Evolutionary conservation across 2,113 vertebrate genomes (phyloP), one percentile per base, ranked within the genome.

Genomic region (Limnothrissa miodon): DNA sequence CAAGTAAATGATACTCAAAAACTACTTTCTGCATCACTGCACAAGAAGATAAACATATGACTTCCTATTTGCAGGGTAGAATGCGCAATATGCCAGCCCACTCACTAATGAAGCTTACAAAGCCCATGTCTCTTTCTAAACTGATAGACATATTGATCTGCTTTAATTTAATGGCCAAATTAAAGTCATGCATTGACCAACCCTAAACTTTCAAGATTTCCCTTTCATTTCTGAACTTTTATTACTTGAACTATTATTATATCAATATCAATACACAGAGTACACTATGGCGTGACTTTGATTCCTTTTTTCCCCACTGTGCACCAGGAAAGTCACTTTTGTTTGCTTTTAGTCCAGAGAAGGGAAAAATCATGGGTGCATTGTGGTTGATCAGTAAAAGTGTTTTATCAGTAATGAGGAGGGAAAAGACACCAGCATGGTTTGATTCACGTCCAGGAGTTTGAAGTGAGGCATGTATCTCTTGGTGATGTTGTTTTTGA

Each of bases 1-100:
- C 87, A 87, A 89, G 88, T 88, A 88, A 90, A 89, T 87, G 89
- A 90, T 89, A 90, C 89, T 87, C 90, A 86, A 78, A 87, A 78
- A 83, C 36, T 78, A 80, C 88, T 82, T 85, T 83, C 85, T 88
- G 87, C 84, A 85, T 84, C 82, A 84, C 80, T 84, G 82, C 62
- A 85, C 83, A 53, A 79, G 62, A 80, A 85, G 82, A 85, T 33
- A 86, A 85, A 78, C 70, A 82, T 82, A 81, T 82, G 83, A 86
- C 74, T 87, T 79, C 66, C 29, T 74, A 5, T 74, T 74, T 11
- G 15, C 29, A 36, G 66, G 29, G 66, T 17, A 62, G 59, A 2
- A 6, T 36, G 0, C 36, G 29, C 66, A 74, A 62, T 36, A 74
- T 36, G 66, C 66, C 10, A 33, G 66, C 33, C 1, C 66, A 74